Evolutionary conservation across 1,140 invertebrate genomes (phyloP), one percentile per base, ranked within the genome.

Genomic region (Wasmannia auropunctata): DNA sequence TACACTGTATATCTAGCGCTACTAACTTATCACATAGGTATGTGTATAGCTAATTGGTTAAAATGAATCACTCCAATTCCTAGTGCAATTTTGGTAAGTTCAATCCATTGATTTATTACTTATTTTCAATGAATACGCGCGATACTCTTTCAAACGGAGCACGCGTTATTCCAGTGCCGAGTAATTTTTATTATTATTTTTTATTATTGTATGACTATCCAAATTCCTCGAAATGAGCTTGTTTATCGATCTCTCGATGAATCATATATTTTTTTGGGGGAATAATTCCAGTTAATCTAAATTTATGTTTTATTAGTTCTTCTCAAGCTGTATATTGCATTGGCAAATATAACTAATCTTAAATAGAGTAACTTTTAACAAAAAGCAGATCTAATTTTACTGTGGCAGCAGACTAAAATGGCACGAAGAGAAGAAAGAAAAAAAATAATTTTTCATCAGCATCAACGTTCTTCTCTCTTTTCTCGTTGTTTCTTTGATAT

Each of bases 391-490:
- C 25, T 14, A 58, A 91, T 80, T 56, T 80, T 79, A 88, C 56
- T 87, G 67, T 88, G 87, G 90, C 89, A 93, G 93, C 93, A 93
- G 93, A 93, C 93, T 94, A 93, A 94, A 94, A 87, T 94, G 93
- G 92, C 92, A 85, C 62, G 70, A 87, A 90, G 80, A 65, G 54
- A 37, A 62, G n/a, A 56, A 76, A 79, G 25, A 77, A 70, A 72
- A 70, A 72, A 46, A 62, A 11, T 28, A 75, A 76, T 91, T 86
- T 92, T 49, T 34, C 67, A 76, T 70, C 86, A 65, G 70, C 80
- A 54, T 88, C 76, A 65, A 65, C 40, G 46, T 86, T 83, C 83
- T 72, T 56, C 81, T 86, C 69, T 89, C 56, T 88, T 67, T 46
- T 72, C 56, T 76, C 54, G 3, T 58, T 60, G 28, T 34, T 63